Percentiles rank a stretch among this genome's conserved stretches.
Conservation (phyloP, 2,888 invertebrate species). For the Hetaerina titia region DNA sequence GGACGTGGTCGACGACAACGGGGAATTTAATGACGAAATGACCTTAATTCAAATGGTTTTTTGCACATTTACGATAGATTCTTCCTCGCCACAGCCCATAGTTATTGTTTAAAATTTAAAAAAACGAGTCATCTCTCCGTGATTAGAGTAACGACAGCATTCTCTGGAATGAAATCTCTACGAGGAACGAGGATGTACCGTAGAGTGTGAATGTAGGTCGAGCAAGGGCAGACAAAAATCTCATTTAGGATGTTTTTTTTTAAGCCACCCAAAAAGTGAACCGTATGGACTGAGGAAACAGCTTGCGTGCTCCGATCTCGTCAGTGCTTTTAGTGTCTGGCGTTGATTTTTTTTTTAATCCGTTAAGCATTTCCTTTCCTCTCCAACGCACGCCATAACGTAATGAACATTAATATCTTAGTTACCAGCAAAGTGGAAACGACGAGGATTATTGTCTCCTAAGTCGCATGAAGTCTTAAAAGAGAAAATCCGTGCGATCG, state of each 20-base stretch:
- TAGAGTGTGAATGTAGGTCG: background rate
- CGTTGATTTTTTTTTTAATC: background rate
- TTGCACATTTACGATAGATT: background rate
- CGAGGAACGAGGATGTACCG: background rate
- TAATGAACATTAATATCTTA: background rate
- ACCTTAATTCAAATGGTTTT: background rate
- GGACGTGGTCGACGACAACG: background rate
- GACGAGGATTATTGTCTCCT: background rate
- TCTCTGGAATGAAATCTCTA: background rate
- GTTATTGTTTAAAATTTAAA: background rate
- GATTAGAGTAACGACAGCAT: background rate
- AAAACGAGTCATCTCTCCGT: background rate
- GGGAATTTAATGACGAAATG: background rate
- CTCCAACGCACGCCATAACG: background rate
- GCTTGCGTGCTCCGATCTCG: background rate
- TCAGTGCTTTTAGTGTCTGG: background rate
- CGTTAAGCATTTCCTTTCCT: background rate
- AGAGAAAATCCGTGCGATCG: no score
- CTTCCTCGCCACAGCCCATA: background rate
- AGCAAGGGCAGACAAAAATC: background rate
- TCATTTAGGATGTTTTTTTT: constrained; percentile 9
- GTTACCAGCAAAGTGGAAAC: background rate
- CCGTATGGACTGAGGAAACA: background rate
- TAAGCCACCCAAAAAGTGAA: background rate
- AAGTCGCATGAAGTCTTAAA: background rate